These are phyloP conservation scores for Seriola dumerili DNA, from an alignment of 2,113 vertebrate species.

Conservation along the genomic window DNA sequence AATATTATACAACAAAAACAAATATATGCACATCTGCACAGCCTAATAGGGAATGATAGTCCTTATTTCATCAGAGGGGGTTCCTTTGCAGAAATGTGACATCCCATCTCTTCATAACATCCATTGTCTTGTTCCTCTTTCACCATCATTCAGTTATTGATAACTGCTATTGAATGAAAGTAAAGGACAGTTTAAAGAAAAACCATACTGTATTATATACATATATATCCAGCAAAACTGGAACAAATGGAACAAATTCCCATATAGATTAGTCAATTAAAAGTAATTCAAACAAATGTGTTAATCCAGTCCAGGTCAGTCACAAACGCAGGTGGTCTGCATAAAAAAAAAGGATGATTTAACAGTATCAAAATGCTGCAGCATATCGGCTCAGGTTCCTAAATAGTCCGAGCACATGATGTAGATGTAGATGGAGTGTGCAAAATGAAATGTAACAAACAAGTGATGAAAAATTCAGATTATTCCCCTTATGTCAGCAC, in stretches of 20 bases:
- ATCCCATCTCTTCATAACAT: neutral
- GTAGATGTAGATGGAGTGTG: conserved; percentile 13
- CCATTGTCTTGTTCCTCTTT: neutral
- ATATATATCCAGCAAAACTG: neutral
- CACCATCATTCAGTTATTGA: neutral
- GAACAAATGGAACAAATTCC: neutral
- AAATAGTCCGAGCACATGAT: neutral
- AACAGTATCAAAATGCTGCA: neutral
- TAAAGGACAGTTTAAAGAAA: conserved; percentile 15
- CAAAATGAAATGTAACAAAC: neutral
- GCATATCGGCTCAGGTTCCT: conserved; percentile 22
- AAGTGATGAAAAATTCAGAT: neutral
- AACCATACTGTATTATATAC: neutral
- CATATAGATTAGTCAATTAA: conserved; percentile 2
- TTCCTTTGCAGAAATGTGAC: neutral
- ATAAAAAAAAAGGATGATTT: neutral
- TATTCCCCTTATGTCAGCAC: neutral
- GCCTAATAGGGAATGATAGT: conserved; percentile 15
- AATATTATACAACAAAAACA: conserved; percentile 40
- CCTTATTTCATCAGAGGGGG: conserved; percentile 4
- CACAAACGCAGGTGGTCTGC: neutral
- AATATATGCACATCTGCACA: conserved; percentile 31
- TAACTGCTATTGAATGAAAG: conserved; percentile 10
- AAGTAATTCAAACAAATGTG: neutral
- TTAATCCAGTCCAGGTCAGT: conserved; percentile 23